Base-by-base conservation (phyloP, 1,140 invertebrate genomes). In the Vanessa tameamea region DNA sequence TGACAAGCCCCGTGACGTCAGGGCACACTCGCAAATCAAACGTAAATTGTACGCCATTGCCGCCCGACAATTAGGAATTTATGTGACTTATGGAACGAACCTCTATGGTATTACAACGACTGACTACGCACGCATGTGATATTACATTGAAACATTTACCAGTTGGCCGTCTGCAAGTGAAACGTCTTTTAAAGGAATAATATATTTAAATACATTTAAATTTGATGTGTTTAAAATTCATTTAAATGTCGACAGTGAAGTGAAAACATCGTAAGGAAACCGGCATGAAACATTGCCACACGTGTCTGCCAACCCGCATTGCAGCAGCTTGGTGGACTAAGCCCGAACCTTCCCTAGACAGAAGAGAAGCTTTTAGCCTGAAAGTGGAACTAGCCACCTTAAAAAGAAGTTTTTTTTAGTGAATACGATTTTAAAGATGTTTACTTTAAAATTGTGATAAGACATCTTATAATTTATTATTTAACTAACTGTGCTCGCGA, bases 1-100 rank as follows among this genome's bases (percentile, higher is more conserved):
- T 89, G 84, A 86, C 87, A 84, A 79, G 77, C 72, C 76, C 82
- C 79, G 82, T 87, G 83, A 84, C 84, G 83, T 87, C 86, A 87
- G 76, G 74, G 55, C 64, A 75, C 80, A 78, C 81, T 84, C 80
- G 77, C 82, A 83, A 82, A 88, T 87, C 84, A 82, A 87, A 85
- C 82, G 78, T 82, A 82, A 79, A 80, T 79, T 73, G 82, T 78
- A 64, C 48, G 69, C 64, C 59, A 73, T 73, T 78, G 79, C 73
- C 72, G 68, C 74, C 47, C 66, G 75, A 75, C 80, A 81, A 80
- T 82, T 81, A 84, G 74, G 73, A 79, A 81, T 81, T 81, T 76
- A 78, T 77, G 75, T 77, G 77, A 81, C 65, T 81, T 76, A 75
- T 77, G 43, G 50, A 57, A 66, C 23, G 11, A 50, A 53, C 69